These are phyloP conservation scores for Heterodera schachtii DNA, from an alignment of 1,140 invertebrate species.

Conservation along the genomic window DNA sequence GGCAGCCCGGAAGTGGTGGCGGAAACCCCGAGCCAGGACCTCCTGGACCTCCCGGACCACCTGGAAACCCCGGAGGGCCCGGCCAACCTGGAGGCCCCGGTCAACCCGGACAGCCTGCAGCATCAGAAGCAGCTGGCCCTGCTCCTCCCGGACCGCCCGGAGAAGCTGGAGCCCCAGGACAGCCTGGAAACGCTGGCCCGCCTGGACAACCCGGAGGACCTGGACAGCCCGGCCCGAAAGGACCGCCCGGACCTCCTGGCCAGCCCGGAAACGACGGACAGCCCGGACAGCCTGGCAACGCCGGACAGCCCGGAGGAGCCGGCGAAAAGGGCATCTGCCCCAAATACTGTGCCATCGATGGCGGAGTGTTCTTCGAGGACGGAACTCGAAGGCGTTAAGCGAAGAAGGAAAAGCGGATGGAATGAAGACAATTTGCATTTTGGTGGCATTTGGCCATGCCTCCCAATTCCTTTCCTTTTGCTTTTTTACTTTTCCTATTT, in stretches of 20 bases:
- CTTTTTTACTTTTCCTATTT: too few species aligned
- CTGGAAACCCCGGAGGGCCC: conserved; percentile 42
- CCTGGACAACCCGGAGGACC: conserved; percentile 48
- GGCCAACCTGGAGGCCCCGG: conserved; percentile 46
- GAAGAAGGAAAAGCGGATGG: not conserved
- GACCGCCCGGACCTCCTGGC: conserved; percentile 46
- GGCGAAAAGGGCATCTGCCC: conserved; percentile 64
- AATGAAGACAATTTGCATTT: not conserved
- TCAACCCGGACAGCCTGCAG: conserved; percentile 53
- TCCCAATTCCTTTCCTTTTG: too few species aligned
- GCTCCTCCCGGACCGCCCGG: conserved; percentile 39
- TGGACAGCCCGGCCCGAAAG: conserved; percentile 40
- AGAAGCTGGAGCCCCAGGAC: conserved; percentile 32
- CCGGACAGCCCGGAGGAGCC: conserved; percentile 44
- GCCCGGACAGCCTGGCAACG: conserved; percentile 47
- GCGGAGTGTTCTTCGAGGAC: conserved; percentile 65
- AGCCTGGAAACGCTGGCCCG: conserved; percentile 38
- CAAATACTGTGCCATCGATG: conserved; percentile 63
- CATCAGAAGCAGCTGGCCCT: conserved; percentile 42
- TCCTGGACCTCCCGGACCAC: conserved; percentile 34
- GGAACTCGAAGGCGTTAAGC: conserved; percentile 56
- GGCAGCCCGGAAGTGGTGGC: conserved; percentile 43
- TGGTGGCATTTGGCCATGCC: too few species aligned
- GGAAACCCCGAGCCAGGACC: conserved; percentile 34
- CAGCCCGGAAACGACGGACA: conserved; percentile 50